Conservation (phyloP, 2,888 invertebrate species). For the Aleiodes testaceus region DNA sequence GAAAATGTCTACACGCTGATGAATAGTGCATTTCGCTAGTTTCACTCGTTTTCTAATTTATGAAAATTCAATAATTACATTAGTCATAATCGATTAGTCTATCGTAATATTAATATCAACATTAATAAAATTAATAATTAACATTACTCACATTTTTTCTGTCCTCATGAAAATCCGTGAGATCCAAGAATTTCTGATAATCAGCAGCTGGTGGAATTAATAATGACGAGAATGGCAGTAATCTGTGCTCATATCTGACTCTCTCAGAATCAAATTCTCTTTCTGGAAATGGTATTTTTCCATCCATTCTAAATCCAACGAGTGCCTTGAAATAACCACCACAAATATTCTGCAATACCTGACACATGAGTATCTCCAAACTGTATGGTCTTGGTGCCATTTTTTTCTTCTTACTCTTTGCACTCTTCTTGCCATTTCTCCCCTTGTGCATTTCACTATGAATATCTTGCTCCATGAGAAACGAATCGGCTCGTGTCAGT, state of each 20-base stretch:
- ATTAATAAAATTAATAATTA: conserved; percentile 7
- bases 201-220: conserved; percentile 93
- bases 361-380: conserved; percentile 89
- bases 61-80: conserved; percentile 38
- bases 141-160: conserved; percentile 65
- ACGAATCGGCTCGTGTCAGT: conserved; percentile 89
- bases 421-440: conserved; percentile 73
- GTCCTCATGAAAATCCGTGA: conserved; percentile 76
- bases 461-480: conserved; percentile 84
- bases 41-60: conserved; percentile 59
- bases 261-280: conserved; percentile 94
- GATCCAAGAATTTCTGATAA: conserved; percentile 90
- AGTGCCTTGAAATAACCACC: conserved; percentile 93
- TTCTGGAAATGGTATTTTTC: conserved; percentile 88
- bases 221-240: conserved; percentile 90
- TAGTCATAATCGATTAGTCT: too few species aligned
- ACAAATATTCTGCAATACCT: conserved; percentile 94
- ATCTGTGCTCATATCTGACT: conserved; percentile 95
- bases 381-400: conserved; percentile 82
- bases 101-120: conserved; percentile 1
- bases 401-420: conserved; percentile 81
- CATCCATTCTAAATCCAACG: conserved; percentile 90
- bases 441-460: conserved; percentile 72
- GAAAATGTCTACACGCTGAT: conserved; percentile 92
- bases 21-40: conserved; percentile 76